Evolutionary conservation across 2,113 vertebrate genomes (phyloP), one percentile per base, ranked within the genome.

Genomic region (Pipa parva): DNA sequence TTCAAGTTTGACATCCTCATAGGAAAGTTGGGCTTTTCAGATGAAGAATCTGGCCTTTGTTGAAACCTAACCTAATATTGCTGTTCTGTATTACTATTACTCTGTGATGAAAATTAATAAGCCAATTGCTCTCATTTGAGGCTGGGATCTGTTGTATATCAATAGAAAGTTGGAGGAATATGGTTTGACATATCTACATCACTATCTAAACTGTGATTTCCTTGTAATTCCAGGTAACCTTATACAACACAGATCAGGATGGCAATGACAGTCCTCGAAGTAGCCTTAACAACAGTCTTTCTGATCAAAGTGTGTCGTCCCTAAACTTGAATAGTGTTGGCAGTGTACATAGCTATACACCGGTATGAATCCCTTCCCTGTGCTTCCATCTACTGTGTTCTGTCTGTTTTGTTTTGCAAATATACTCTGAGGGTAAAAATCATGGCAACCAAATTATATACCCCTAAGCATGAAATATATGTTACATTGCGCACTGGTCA

Each of bases 251-350:
- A 68, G 92, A 93, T 79, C 92, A 95, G 84, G 92, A 95, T 75
- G 92, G 92, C 63, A 95, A 92, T 71, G 93, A 95, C 80, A 95
- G 93, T 76, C 93, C 93, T 63, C 88, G 93, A 75, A 95, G 93
- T 87, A 95, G 93, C 92, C 92, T 94, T 92, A 95, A 95, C 90
- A 95, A 95, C 87, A 94, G 92, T 86, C 87, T 95, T 79, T 95
- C 93, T 74, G 93, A 95, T 82, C 92, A 94, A 88, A 95, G 93
- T 81, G 87, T 94, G 81, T 91, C 93, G 12, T 95, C 93, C 20
- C 90, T 95, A 80, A 94, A 92, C 84, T 89, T 93, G 81, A 95
- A 94, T 86, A 95, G 91, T 74, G 92, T 93, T 83, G 87, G 91
- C 79, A 93, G 90, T 59, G 91, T 93, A 60, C 92, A 93, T 87